Evolutionary conservation across 1,140 invertebrate species (phyloP).

Genomic region (Drosophila leontia): DNA sequence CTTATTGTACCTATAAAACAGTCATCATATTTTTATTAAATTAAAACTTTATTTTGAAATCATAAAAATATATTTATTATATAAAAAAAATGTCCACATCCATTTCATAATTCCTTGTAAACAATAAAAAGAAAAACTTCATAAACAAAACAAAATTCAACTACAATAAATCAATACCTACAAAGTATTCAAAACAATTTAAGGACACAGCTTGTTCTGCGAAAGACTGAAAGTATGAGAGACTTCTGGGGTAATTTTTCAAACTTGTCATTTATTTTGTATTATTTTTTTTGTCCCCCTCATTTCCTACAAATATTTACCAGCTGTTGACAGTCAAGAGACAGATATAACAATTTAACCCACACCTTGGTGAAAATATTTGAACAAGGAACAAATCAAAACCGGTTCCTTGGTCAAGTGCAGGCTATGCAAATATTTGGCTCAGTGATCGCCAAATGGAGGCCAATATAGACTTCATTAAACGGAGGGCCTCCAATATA

Average conservation of each 20-base stretch:
- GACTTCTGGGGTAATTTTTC: constrained; percentile 1
- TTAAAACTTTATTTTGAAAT: too few species aligned
- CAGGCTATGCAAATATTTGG: constrained; percentile 46
- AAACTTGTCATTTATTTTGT: constrained; percentile 15
- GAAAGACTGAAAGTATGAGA: neutral
- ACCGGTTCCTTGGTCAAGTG: constrained; percentile 42
- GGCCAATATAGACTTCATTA: constrained; percentile 35
- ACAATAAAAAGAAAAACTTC: neutral
- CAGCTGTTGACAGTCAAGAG: constrained; percentile 18
- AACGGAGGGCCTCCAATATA: constrained; percentile 21
- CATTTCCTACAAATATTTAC: constrained; percentile 23
- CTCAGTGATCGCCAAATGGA: constrained; percentile 17
- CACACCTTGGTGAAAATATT: constrained; percentile 18
- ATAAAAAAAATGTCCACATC: neutral
- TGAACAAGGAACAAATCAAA: constrained; percentile 30
- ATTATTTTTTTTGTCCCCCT: neutral
- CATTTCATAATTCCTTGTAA: neutral
- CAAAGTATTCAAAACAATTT: constrained; percentile 8
- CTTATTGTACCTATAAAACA: too few species aligned
- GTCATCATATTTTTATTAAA: too few species aligned
- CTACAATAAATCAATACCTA: neutral
- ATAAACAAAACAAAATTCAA: neutral
- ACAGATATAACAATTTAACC: neutral
- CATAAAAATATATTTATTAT: too few species aligned
- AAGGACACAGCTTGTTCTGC: constrained; percentile 1